phyloP scores from a whole-genome alignment of 2,888 invertebrate species.

The Eilema caniola region DNA sequence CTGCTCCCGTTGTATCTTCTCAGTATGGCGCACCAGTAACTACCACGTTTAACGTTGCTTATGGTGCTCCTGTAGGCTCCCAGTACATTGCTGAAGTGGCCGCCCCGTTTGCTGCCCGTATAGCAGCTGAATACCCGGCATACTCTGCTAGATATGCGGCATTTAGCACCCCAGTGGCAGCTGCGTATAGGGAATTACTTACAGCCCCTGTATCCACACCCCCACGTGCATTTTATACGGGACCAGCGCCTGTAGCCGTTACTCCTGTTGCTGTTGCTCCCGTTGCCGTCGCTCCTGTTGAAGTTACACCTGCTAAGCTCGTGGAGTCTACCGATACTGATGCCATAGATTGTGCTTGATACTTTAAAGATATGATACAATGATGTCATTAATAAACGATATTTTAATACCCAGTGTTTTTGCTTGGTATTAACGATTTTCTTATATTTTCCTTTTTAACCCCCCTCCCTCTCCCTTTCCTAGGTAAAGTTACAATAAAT shows the following conservation, averaged over 20 bases:
- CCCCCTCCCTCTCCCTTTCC: no score
- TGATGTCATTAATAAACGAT: neutral
- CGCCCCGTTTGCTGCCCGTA: slow-evolving; percentile 31
- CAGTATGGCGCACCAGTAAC: slow-evolving; percentile 85
- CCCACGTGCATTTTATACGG: neutral
- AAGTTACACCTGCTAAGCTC: slow-evolving; percentile 88
- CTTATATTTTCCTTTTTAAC: no score
- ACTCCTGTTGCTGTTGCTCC: neutral
- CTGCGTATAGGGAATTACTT: slow-evolving; percentile 5
- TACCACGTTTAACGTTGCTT: slow-evolving; percentile 82
- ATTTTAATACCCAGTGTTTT: no score
- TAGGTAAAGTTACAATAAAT: no score
- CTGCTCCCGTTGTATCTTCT: slow-evolving; percentile 52
- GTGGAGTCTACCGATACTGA: slow-evolving; percentile 81
- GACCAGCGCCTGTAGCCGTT: neutral
- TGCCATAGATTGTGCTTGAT: neutral
- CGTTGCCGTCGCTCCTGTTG: slow-evolving; percentile 51
- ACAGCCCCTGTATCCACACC: neutral
- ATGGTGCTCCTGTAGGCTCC: slow-evolving; percentile 40
- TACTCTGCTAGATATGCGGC: neutral
- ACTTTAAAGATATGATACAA: neutral
- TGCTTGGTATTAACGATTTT: no score
- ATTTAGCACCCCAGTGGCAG: neutral
- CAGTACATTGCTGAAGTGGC: slow-evolving; percentile 16
- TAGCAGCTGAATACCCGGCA: slow-evolving; percentile 37